Evolutionary conservation across 1,140 invertebrate genomes (phyloP).

Genomic region (Xylocopa sonorina): DNA sequence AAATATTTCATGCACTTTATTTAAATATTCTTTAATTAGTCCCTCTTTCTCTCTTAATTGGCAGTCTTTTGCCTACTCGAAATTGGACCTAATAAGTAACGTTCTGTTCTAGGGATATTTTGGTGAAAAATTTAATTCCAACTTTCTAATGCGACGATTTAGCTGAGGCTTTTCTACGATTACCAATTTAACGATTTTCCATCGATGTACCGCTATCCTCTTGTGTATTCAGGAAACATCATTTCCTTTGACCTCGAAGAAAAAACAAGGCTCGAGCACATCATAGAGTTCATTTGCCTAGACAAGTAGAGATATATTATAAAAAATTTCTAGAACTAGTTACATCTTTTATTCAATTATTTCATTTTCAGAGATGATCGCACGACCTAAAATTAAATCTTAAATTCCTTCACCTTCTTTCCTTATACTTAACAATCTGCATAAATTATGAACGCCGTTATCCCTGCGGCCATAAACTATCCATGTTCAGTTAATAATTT

Average conservation of each 20-base stretch:
- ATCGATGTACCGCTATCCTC: slow-evolving; percentile 45
- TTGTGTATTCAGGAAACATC: slow-evolving; percentile 52
- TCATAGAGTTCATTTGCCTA: neutral
- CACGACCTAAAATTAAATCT: no score
- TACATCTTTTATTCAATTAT: neutral
- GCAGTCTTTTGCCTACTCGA: neutral
- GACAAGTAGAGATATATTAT: neutral
- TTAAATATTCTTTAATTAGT: neutral
- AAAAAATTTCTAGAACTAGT: neutral
- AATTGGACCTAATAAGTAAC: neutral
- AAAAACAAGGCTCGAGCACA: slow-evolving; percentile 12
- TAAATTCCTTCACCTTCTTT: no score
- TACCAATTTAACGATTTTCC: slow-evolving; percentile 35
- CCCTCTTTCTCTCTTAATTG: neutral
- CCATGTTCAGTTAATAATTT: slow-evolving; percentile 8
- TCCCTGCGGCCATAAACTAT: neutral
- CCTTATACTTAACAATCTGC: neutral
- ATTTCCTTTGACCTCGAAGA: slow-evolving; percentile 47
- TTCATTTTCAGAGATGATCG: neutral
- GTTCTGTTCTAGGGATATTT: neutral
- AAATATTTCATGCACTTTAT: neutral
- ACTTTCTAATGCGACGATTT: neutral
- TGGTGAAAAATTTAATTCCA: neutral
- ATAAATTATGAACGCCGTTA: neutral
- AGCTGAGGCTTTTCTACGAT: neutral